Base-by-base conservation (phyloP, 2,113 vertebrate genomes). In the Salvelinus fontinalis region DNA sequence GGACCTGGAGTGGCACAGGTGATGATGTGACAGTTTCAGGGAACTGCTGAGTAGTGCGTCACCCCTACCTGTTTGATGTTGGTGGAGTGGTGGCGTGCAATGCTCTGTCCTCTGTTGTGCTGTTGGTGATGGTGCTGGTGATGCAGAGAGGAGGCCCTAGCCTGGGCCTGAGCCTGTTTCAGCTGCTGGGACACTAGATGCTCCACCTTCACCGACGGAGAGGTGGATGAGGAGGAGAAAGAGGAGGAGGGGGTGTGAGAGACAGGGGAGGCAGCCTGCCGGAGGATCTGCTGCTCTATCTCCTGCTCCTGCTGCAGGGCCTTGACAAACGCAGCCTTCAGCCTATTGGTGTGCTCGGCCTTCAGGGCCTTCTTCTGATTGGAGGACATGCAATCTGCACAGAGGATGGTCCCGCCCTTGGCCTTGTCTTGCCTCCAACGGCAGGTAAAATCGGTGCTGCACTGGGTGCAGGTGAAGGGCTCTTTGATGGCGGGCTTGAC, bases 291-390 rank as follows among this genome's bases (percentile, higher is more conserved):
- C 88, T 98, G 97, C 90, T 99, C 97, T 0, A 99, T 97, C 93
- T 99, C 97, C 92, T 98, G 97, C 88, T 99, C 98, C 76, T 99
- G 97, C 85, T 99, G 97, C 88, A 99, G 93, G 0, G 97, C 98
- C 91, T 97, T 99, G 48, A 99, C 96, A 1, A 99, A 99, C 16
- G 97, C 98, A 0, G 95, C 96, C 92, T 99, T 99, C 90, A 99
- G 95, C 13, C 98, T 88, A 78, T 93, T 97, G 3, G 98, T 99
- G 83, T 99, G 98, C 88, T 99, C 97, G 0, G 95, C 96, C 91
- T 98, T 99, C 80, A 99, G 92, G 1, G 92, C 92, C 91, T 95
- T 97, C 89, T 99, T 99, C 93, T 98, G 97, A 89, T 95, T 97
- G 31, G 96, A 96, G 0, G 96, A 95, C 96, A 98, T 96, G 89